A percentile compares a stretch with the other conserved stretches of the same genome.
phyloP scores from a whole-genome alignment of 2,113 vertebrate species.

The Psilopogon haemacephalus region DNA sequence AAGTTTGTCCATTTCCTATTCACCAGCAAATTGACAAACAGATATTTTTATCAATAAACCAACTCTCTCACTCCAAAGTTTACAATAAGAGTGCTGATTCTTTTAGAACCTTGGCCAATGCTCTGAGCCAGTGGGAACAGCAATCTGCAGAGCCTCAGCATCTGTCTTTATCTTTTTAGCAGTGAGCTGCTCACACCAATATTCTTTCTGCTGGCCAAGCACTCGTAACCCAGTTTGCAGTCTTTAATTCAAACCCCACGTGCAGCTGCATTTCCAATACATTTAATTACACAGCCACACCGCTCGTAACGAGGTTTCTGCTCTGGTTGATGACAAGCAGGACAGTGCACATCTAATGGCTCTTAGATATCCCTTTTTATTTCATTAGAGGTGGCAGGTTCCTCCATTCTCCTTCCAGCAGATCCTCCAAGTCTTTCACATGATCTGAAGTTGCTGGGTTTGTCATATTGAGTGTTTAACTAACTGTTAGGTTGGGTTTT shows the following conservation, averaged over 20 bases:
- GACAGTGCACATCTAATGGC: neutral
- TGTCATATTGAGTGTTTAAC: neutral
- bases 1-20: neutral
- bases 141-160: neutral
- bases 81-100: neutral
- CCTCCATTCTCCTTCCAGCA: constrained; percentile 5
- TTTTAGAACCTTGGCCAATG: neutral
- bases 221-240: neutral
- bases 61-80: neutral
- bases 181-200: neutral
- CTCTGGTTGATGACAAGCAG: constrained; percentile 33
- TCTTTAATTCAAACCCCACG: neutral
- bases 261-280: constrained; percentile 15
- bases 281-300: constrained; percentile 34
- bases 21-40: neutral
- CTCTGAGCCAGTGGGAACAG: neutral
- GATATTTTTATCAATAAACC: neutral
- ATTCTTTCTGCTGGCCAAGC: neutral
- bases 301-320: constrained; percentile 31
- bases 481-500: neutral
- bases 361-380: constrained; percentile 32
- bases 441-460: neutral
- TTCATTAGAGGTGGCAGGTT: constrained; percentile 21
- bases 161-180: neutral
- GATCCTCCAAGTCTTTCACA: neutral